Evolutionary conservation across 2,888 invertebrate species (phyloP).

Genomic region (Chrysopilus asiliformis): DNA sequence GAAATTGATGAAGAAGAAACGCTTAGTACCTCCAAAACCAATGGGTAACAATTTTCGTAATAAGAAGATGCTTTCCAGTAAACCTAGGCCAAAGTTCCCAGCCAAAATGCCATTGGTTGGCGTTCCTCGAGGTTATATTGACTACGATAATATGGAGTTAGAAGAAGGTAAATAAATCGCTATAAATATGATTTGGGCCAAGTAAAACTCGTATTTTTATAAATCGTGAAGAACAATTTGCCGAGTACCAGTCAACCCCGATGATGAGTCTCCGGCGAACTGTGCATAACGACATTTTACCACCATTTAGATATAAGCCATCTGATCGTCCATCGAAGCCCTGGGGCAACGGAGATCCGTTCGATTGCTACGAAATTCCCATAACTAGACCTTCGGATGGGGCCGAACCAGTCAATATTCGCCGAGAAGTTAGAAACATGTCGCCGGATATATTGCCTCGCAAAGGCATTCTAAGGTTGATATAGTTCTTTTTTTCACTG

Average conservation of each 20-base stretch:
- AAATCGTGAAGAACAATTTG: constrained; percentile 3
- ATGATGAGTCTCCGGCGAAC: constrained; percentile 24
- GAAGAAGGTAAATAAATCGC: constrained; percentile 27
- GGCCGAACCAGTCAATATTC: constrained; percentile 13
- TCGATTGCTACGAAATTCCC: constrained; percentile 30
- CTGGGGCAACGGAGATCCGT: constrained; percentile 24
- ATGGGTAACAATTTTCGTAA: constrained; percentile 1
- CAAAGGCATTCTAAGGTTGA: constrained; percentile 18
- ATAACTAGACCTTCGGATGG: constrained; percentile 7
- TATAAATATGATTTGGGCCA: too few relatives aligned
- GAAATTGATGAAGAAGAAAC: constrained; percentile 47
- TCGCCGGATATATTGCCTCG: constrained; percentile 22
- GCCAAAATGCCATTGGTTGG: constrained; percentile 17
- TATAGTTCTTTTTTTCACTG: too few relatives aligned
- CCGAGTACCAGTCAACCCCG: constrained; percentile 21
- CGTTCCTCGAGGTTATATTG: constrained; percentile 30
- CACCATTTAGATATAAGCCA: constrained; percentile 12
- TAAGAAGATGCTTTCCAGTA: constrained; percentile 6
- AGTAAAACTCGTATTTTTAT: not conserved
- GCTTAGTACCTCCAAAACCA: constrained; percentile 6
- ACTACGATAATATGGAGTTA: constrained; percentile 34
- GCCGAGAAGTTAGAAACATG: constrained; percentile 25
- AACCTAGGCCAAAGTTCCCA: constrained; percentile 4
- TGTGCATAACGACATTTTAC: constrained; percentile 25
- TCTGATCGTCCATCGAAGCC: constrained; percentile 7